A percentile compares a stretch with the other conserved stretches of the same genome.
Conservation (phyloP, 2,113 vertebrate species). For the Ctenomys sociabilis region DNA sequence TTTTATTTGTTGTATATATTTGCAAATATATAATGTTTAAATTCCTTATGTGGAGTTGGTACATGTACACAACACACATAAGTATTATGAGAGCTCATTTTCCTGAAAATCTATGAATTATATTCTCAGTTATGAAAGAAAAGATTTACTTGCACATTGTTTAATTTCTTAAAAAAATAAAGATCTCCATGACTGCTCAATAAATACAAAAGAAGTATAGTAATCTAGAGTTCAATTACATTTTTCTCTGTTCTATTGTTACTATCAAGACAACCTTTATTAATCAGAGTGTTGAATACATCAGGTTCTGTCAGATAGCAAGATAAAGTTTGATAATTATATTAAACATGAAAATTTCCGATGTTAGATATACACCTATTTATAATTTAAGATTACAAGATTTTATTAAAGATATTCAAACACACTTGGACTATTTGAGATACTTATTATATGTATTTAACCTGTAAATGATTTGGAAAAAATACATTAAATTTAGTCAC, state of each 20-base stretch:
- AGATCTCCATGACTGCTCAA: conserved; percentile 20
- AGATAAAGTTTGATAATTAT: not conserved
- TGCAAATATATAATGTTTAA: not conserved
- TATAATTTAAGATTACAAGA: conserved; percentile 31
- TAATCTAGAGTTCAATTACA: not conserved
- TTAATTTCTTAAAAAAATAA: conserved; percentile 50
- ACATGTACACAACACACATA: not conserved
- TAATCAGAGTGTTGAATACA: not conserved
- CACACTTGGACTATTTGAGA: not conserved
- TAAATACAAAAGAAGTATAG: conserved; percentile 42
- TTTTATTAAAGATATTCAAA: conserved; percentile 4
- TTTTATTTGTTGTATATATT: not conserved
- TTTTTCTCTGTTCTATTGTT: conserved; percentile 29
- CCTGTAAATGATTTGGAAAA: conserved; percentile 28
- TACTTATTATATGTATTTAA: not conserved
- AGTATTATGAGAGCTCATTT: not conserved
- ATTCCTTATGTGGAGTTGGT: not conserved
- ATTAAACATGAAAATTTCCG: conserved; percentile 3
- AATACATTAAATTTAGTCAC: not conserved
- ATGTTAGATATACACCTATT: not conserved
- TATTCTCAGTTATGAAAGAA: not conserved
- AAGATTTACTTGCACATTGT: not conserved
- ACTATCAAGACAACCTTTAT: conserved; percentile 18
- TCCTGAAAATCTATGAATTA: conserved; percentile 3
- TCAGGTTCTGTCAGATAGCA: conserved; percentile 10